Conservation (phyloP, 2,113 vertebrate species). For the Cathartes aura region DNA sequence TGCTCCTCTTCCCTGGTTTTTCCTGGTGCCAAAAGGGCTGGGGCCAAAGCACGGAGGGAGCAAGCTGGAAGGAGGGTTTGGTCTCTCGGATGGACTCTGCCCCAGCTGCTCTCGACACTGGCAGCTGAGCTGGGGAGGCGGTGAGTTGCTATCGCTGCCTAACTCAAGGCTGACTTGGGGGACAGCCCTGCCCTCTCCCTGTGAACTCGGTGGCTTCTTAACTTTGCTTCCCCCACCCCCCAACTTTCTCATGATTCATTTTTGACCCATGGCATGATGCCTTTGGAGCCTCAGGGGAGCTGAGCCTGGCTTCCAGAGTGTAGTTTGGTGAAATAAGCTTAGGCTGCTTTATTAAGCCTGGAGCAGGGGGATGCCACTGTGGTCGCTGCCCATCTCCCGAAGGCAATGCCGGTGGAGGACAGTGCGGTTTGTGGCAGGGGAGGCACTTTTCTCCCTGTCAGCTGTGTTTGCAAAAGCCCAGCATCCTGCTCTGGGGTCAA, state of each 20-base stretch:
- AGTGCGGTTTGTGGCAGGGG: neutral
- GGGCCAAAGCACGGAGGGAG: neutral
- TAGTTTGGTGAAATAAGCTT: neutral
- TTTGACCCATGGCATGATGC: neutral
- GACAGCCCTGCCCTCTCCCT: neutral
- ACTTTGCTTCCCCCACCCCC: neutral
- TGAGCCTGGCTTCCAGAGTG: accelerated
- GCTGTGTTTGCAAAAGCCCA: neutral
- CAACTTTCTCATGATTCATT: neutral
- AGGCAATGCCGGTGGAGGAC: accelerated
- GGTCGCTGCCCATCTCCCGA: neutral
- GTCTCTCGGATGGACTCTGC: neutral
- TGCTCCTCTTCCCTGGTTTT: neutral
- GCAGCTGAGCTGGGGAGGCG: neutral
- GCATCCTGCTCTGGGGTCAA: neutral
- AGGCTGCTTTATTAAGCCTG: neutral
- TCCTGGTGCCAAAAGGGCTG: neutral
- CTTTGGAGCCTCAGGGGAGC: neutral
- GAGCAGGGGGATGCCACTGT: neutral
- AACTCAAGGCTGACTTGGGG: neutral
- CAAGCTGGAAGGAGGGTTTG: neutral
- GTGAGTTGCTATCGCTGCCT: neutral
- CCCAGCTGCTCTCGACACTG: accelerated
- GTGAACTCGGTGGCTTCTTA: neutral
- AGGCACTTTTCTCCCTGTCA: neutral